Evolutionary conservation across 2,113 vertebrate genomes (phyloP), one percentile per base, ranked within the genome.

Genomic region (Uria aalge): DNA sequence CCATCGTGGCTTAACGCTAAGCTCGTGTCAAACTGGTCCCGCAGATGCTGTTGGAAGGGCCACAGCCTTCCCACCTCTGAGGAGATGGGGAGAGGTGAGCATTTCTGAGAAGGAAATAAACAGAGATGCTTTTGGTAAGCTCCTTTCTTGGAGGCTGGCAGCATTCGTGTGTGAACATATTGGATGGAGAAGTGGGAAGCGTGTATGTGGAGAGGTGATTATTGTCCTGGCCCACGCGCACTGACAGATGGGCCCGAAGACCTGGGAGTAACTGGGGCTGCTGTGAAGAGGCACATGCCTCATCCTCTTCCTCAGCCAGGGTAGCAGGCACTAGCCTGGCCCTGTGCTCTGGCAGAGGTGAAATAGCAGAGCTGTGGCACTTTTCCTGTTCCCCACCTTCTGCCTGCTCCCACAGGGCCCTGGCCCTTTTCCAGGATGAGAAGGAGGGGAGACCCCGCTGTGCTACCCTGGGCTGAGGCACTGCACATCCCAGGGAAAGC

Each of bases 1-100:
- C 38, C 19, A 2, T 50, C 66, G 20, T 0, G 0, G 56, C 10
- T 60, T 64, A 43, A 47, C 0, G 5, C 22, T 23, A n/a, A 59
- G 8, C 6, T 78, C 38, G 9, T 5, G 12, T 55, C 47, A 78
- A 34, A 66, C 18, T 12, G 14, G 4, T 52, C 13, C 62, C 1
- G 2, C 24, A 53, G 50, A 15, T 0, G 6, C 55, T 40, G 8
- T 7, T 23, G 40, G 64, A 41, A 85, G 30, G 76, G 19, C 9
- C 4, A 4, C 4, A 27, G 50, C 30, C 47, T 40, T 18, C 38
- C 53, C 45, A 23, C 23, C 22, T 36, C 29, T 38, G 59, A 71
- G 84, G 50, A 41, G 13, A 26, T 0, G 1, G 80, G 56, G 67
- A 82, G 59, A 38, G 30, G 50, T 27, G 34, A 84, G 69, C 32